Percentiles rank a stretch among this genome's conserved stretches.
Evolutionary conservation across 1,140 invertebrate genomes (phyloP).

Genomic region (Nasonia vitripennis): DNA sequence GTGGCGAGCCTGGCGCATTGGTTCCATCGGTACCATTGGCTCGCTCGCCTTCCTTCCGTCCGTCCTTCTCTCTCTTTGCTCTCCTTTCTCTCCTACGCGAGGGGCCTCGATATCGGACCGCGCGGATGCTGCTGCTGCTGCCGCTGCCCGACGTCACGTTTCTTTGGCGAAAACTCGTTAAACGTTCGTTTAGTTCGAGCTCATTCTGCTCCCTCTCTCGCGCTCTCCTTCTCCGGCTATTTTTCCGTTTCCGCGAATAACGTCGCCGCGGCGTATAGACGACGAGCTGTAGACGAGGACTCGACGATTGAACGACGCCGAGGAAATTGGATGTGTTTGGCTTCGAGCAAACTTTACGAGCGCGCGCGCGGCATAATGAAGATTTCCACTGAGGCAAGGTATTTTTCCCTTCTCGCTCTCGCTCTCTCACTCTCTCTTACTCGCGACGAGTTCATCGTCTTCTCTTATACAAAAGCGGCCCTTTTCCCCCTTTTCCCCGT

Average conservation of each 20-base stretch:
- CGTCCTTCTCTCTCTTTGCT: constrained; percentile 53
- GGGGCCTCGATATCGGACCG: constrained; percentile 56
- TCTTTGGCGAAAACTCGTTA: constrained; percentile 53
- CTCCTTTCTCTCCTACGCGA: constrained; percentile 43
- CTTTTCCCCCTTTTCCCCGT: background rate
- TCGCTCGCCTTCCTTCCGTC: constrained; percentile 56
- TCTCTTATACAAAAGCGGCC: background rate
- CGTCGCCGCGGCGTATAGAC: constrained; percentile 32
- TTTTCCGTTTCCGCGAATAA: constrained; percentile 49
- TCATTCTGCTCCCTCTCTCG: background rate
- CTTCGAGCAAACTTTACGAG: constrained; percentile 40
- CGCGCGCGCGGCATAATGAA: constrained; percentile 22
- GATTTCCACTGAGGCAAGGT: constrained; percentile 28
- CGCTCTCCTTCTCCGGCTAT: constrained; percentile 3
- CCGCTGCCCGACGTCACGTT: constrained; percentile 55
- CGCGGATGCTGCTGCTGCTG: constrained; percentile 6
- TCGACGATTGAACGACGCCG: constrained; percentile 33
- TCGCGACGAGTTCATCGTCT: constrained; percentile 28
- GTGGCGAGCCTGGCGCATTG: constrained; percentile 71
- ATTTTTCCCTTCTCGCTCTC: background rate
- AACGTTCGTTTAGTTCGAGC: constrained; percentile 37
- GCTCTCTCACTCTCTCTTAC: background rate
- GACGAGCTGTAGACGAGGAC: constrained; percentile 1
- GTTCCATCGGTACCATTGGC: constrained; percentile 74
- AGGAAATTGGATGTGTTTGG: constrained; percentile 43